Conservation (phyloP, 2,888 invertebrate species). For the Idaea aversata region DNA sequence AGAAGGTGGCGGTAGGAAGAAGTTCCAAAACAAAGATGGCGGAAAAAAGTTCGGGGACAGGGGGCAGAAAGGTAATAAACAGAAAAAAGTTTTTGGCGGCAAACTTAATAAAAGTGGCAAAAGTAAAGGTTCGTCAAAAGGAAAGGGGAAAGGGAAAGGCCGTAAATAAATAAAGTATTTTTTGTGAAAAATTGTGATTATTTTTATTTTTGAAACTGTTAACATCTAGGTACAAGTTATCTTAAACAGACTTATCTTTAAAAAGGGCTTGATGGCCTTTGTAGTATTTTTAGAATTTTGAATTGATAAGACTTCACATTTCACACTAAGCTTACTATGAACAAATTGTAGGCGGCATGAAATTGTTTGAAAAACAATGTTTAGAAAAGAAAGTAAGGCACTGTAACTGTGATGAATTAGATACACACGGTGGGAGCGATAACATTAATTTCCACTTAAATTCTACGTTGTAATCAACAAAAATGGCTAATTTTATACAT, state of each 20-base stretch:
- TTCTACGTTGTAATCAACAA: background rate
- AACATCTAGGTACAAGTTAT: background rate
- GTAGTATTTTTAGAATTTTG: background rate
- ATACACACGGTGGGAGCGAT: background rate
- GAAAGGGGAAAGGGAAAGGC: constrained; percentile 49
- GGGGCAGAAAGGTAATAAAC: constrained; percentile 20
- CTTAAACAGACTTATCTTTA: background rate
- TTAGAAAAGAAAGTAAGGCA: background rate
- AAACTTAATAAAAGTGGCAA: constrained; percentile 59
- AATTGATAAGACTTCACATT: background rate
- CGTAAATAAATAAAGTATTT: constrained; percentile 38
- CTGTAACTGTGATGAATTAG: background rate
- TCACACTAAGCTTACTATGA: too few species aligned
- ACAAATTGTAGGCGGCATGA: background rate
- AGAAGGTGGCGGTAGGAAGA: constrained; percentile 20
- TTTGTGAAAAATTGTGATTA: constrained; percentile 12
- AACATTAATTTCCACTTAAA: background rate
- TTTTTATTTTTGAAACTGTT: constrained; percentile 14
- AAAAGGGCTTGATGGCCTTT: background rate
- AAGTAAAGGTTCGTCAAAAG: constrained; percentile 27
- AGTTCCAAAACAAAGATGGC: constrained; percentile 35
- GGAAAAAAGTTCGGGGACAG: constrained; percentile 12
- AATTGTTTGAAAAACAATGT: background rate
- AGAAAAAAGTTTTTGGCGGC: constrained; percentile 61
- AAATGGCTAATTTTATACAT: background rate